Conservation (phyloP, 2,113 vertebrate species). For the Stictonetta naevosa region DNA sequence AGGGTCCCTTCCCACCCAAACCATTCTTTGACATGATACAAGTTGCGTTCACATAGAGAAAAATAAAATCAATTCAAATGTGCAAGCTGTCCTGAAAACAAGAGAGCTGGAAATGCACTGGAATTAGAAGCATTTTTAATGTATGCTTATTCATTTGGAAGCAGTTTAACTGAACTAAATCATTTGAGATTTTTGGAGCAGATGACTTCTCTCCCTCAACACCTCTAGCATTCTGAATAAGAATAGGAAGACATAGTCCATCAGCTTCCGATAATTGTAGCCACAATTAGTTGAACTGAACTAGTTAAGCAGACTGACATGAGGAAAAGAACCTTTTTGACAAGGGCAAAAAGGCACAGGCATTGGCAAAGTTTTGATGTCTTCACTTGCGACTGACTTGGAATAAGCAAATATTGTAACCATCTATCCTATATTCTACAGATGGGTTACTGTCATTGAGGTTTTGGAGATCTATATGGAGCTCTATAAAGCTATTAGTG, state of each 20-base stretch:
- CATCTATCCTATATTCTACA: too few species aligned
- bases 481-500: not conserved
- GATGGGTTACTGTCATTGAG: not conserved
- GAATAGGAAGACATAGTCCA: not conserved
- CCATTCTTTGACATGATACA: not conserved
- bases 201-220: not conserved
- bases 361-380: not conserved
- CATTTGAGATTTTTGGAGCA: not conserved
- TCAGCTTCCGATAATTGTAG: not conserved
- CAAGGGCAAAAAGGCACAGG: not conserved
- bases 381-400: not conserved
- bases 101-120: not conserved
- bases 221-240: too few species aligned
- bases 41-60: not conserved
- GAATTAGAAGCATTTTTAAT: not conserved
- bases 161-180: not conserved
- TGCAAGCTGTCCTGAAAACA: not conserved
- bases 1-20: too few species aligned
- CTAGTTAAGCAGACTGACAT: not conserved
- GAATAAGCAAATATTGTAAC: not conserved
- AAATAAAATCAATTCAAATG: not conserved
- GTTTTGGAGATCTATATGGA: not conserved
- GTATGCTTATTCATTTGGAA: not conserved
- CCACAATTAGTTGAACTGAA: not conserved
- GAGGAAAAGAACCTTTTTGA: not conserved